phyloP scores from a whole-genome alignment of 1,140 invertebrate genomes.

The Drosophila arawakana region DNA sequence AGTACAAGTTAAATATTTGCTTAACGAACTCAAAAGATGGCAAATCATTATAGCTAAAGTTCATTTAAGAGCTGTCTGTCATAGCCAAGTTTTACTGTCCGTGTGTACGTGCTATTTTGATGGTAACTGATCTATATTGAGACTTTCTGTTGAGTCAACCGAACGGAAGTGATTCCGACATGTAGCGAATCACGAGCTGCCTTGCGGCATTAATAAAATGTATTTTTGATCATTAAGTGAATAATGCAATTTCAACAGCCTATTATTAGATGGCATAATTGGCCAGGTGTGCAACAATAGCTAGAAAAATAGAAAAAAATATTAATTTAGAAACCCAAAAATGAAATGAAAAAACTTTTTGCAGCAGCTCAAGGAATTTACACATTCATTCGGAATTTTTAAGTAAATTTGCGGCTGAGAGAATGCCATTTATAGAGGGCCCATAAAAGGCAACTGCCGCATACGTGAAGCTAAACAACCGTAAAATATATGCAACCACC shows the following conservation, averaged over 20 bases:
- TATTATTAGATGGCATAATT: conserved; percentile 58
- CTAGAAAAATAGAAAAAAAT: conserved; percentile 10
- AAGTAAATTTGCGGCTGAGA: conserved; percentile 58
- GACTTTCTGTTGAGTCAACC: conserved; percentile 65
- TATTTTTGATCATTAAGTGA: conserved; percentile 75
- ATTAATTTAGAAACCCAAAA: conserved; percentile 11
- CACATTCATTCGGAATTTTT: conserved; percentile 62
- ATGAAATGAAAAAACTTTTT: conserved; percentile 4
- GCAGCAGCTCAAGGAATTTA: conserved; percentile 49
- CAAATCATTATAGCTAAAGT: not conserved
- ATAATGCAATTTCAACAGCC: conserved; percentile 49
- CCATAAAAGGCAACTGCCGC: conserved; percentile 76
- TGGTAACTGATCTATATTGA: conserved; percentile 35
- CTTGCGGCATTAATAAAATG: conserved; percentile 63
- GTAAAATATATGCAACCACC: conserved; percentile 73
- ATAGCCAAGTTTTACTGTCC: not conserved
- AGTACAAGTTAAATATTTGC: not conserved
- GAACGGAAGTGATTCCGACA: conserved; percentile 60
- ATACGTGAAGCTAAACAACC: conserved; percentile 79
- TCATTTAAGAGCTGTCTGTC: not conserved
- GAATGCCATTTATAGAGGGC: conserved; percentile 49
- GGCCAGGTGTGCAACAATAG: conserved; percentile 53
- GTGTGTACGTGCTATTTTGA: not conserved
- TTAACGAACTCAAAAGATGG: not conserved
- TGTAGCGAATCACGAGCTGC: conserved; percentile 43